Base-by-base conservation (phyloP, 2,113 vertebrate genomes). In the Oreotrochilus melanogaster region DNA sequence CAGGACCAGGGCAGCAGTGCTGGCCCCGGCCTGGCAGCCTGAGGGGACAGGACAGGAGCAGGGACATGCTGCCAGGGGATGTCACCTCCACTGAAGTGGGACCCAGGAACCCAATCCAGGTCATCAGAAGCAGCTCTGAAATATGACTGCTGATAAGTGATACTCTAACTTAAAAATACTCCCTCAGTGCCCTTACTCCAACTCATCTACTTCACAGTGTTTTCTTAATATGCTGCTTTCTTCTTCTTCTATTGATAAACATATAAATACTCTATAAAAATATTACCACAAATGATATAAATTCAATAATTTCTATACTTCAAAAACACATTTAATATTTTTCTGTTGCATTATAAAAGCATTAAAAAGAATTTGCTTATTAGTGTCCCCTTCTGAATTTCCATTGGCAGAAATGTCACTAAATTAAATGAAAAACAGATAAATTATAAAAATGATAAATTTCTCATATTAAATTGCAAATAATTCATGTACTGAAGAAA, bases 61-160 rank as follows among this genome's bases (percentile, higher is more conserved):
- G 10, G 10, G 24, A 1, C 0, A 16, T 1, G 2, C 30, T 6
- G 42, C 42, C 28, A 28, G 28, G 58, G 18, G 30, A 42, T 5
- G 7, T 4, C 15, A 8, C 42, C 31, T 13, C 50, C 13, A 25
- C 47, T 15, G 58, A 67, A 9, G 8, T 0, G 18, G 58, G 5
- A 43, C 51, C 50, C 65, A 4, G 31, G 14, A 6, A 31, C 35
- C 45, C 7, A 10, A 5, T 12, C 13, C 1, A 21, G 35, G 47
- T 3, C 62, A 37, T 75, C 0, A 0, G n/a, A 22, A 43, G 23
- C 10, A 12, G 54, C 72, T 73, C 67, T 39, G 10, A 27, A 35
- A 23, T 1, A 27, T 0, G 5, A 35, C 18, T 5, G 35, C 27
- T 43, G 11, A 1, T 1, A 13, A 37, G 21, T 1, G 47, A 65